Evolutionary conservation across 2,888 invertebrate genomes (phyloP).

Genomic region (Acanthococcus lagerstroemiae): DNA sequence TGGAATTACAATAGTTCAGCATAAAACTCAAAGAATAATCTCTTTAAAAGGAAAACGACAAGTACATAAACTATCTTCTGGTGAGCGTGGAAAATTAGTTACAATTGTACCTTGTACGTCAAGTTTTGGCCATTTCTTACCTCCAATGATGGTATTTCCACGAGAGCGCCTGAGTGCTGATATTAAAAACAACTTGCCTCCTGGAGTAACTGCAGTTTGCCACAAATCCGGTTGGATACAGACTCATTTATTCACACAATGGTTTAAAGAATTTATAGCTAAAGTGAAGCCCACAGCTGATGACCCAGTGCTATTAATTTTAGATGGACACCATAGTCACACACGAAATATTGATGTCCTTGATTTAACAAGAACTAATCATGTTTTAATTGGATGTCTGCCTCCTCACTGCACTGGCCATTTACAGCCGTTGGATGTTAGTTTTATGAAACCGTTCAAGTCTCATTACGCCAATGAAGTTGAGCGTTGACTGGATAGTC

Average conservation of each 20-base stretch:
- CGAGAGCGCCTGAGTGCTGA: neutral
- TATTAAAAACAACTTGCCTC: neutral
- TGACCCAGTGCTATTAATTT: conserved; percentile 39
- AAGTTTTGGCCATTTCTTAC: neutral
- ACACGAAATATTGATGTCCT: conserved; percentile 35
- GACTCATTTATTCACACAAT: neutral
- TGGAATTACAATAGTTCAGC: neutral
- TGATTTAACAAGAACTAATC: conserved; percentile 35
- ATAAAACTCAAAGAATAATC: neutral
- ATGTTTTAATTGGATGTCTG: conserved; percentile 37
- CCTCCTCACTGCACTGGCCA: conserved; percentile 39
- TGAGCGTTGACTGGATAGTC: too few species aligned
- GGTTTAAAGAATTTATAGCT: conserved; percentile 38
- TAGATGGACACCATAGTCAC: conserved; percentile 39
- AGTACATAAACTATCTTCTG: neutral
- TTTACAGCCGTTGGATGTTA: conserved; percentile 37
- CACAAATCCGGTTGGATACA: neutral
- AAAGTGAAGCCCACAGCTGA: conserved; percentile 39
- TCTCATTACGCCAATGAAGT: conserved; percentile 35
- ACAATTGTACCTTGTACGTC: neutral
- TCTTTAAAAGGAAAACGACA: neutral
- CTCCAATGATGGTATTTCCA: neutral
- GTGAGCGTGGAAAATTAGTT: neutral
- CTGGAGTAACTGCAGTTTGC: neutral
- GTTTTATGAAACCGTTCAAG: conserved; percentile 39